Evolutionary conservation across 2,888 invertebrate genomes (phyloP).

Genomic region (Cantharis nigra): DNA sequence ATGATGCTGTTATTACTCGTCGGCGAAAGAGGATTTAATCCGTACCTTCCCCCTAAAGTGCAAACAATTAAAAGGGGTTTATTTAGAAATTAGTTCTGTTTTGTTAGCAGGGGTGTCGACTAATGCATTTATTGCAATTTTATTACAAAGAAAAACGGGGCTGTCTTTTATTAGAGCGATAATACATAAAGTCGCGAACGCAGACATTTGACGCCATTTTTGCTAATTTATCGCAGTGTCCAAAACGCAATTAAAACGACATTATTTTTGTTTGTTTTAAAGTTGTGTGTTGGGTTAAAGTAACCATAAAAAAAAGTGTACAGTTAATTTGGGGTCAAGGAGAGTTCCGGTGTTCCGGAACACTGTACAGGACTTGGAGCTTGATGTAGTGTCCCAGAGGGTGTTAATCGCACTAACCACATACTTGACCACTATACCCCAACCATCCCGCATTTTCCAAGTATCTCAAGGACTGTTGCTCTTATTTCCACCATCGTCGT

Average conservation of each 20-base stretch:
- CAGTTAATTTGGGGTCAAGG: constrained; percentile 14
- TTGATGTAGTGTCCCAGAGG: constrained; percentile 24
- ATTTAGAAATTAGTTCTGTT: constrained; percentile 39
- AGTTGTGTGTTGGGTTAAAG: neutral
- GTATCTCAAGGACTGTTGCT: constrained; percentile 13
- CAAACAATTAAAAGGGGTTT: constrained; percentile 37
- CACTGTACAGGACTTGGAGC: constrained; percentile 19
- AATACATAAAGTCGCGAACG: constrained; percentile 1
- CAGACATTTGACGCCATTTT: neutral
- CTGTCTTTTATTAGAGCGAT: constrained; percentile 17
- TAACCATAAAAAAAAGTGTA: neutral
- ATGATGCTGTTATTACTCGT: constrained; percentile 31
- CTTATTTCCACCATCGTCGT: constrained; percentile 14
- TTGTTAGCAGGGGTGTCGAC: constrained; percentile 36
- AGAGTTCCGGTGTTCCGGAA: constrained; percentile 16
- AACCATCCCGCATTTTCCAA: constrained; percentile 9
- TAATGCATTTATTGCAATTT: constrained; percentile 38
- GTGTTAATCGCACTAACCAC: constrained; percentile 29
- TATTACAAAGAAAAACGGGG: constrained; percentile 14
- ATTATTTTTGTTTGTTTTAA: neutral
- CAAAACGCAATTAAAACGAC: neutral
- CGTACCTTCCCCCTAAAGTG: constrained; percentile 25
- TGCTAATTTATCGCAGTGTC: neutral
- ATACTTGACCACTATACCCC: constrained; percentile 26
- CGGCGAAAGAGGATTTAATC: constrained; percentile 22